phyloP scores from a whole-genome alignment of 2,113 vertebrate genomes.

The Eubucco bourcierii region DNA sequence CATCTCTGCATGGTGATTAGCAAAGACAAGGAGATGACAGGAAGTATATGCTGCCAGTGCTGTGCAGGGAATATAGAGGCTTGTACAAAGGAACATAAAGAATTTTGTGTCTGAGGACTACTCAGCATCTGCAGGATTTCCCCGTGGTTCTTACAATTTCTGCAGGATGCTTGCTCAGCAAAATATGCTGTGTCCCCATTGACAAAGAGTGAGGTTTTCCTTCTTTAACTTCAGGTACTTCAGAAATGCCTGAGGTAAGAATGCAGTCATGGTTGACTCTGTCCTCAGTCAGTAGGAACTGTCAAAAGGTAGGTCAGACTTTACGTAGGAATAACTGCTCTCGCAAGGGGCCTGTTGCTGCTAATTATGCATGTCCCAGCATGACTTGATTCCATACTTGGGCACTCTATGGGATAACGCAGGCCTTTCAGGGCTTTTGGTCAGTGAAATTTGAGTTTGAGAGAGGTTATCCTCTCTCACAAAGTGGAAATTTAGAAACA shows the following conservation, averaged over 20 bases:
- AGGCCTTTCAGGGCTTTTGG: neutral
- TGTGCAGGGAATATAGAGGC: neutral
- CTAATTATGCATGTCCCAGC: neutral
- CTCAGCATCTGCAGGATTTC: neutral
- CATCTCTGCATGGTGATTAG: neutral
- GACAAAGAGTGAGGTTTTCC: neutral
- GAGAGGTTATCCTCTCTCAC: neutral
- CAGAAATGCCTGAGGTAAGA: neutral
- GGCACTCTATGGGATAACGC: neutral
- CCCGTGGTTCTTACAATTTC: neutral
- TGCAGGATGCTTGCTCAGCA: neutral
- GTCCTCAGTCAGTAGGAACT: neutral
- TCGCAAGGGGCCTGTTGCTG: neutral
- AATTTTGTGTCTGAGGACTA: neutral
- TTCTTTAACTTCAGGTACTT: neutral
- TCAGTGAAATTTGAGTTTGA: neutral
- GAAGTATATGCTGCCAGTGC: neutral
- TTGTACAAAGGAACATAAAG: neutral
- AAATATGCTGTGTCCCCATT: neutral
- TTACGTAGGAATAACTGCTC: neutral
- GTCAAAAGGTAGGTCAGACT: neutral
- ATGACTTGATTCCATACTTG: neutral
- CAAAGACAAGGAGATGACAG: neutral
- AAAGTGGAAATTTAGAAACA: neutral
- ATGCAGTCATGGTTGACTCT: fast-evolving